Conservation (phyloP, 2,797 vertebrate genomes). For the Micropoecilia bifurca region DNA sequence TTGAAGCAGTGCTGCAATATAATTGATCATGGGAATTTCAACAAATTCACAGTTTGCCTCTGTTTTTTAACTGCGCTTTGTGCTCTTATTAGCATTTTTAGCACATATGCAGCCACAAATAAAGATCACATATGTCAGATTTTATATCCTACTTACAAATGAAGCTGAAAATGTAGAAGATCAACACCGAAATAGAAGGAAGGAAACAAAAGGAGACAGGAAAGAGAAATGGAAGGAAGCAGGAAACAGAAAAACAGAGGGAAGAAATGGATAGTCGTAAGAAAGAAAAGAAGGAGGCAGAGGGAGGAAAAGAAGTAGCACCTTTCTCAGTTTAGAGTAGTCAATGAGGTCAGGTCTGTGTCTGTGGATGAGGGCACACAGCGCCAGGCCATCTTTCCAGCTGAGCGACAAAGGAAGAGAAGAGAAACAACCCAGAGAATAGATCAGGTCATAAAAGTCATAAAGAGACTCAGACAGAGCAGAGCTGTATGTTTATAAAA, state of each 20-base stretch:
- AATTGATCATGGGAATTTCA: not conserved
- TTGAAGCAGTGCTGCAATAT: not conserved
- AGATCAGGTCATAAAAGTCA: not conserved
- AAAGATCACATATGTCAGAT: not conserved
- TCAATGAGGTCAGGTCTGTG: constrained; percentile 89
- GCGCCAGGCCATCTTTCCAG: constrained; percentile 94
- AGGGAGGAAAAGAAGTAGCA: constrained; percentile 40
- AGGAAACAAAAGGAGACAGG: not conserved
- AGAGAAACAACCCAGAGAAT: not conserved
- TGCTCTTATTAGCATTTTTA: not conserved
- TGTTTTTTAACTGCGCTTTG: not conserved
- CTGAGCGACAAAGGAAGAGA: constrained; percentile 54
- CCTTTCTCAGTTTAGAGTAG: constrained; percentile 93
- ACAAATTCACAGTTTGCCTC: constrained; percentile 1
- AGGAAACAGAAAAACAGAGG: not conserved
- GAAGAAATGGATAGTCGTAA: not conserved
- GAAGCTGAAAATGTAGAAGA: not conserved
- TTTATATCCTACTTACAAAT: not conserved
- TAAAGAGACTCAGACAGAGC: not conserved
- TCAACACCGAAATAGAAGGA: not conserved
- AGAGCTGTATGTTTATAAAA: not conserved
- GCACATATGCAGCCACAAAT: not conserved
- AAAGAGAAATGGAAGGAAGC: not conserved
- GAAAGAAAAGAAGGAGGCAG: not conserved
- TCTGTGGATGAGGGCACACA: constrained; percentile 94